Evolutionary conservation across 2,888 invertebrate species (phyloP).

Genomic region (Tetanocera ferruginea): DNA sequence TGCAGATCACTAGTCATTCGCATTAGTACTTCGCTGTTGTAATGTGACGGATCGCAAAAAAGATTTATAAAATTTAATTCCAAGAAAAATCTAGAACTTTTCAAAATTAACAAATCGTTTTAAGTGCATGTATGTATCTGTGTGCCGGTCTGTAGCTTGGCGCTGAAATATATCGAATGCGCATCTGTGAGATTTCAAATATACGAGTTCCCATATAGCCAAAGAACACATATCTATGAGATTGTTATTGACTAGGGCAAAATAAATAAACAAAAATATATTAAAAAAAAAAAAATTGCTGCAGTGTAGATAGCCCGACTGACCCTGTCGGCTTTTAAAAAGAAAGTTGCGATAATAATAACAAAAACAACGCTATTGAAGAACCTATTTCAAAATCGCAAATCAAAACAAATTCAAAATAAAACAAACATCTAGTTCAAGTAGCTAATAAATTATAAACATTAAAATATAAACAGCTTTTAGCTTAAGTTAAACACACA

Average conservation of each 20-base stretch:
- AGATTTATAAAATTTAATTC: too few relatives aligned
- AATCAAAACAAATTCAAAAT: conserved; percentile 16
- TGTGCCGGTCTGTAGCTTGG: not conserved
- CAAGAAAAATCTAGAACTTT: too few relatives aligned
- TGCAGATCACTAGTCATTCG: too few relatives aligned
- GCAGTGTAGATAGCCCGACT: conserved; percentile 7
- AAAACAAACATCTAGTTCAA: not conserved
- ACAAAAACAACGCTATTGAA: not conserved
- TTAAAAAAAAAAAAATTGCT: too few relatives aligned
- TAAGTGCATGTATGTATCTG: too few relatives aligned
- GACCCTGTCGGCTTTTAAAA: not conserved
- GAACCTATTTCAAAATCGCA: not conserved
- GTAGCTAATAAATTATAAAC: too few relatives aligned
- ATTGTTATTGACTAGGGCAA: not conserved
- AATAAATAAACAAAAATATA: not conserved
- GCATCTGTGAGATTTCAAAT: too few relatives aligned
- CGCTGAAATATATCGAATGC: not conserved
- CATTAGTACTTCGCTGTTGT: too few relatives aligned
- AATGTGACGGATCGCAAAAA: too few relatives aligned
- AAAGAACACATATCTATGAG: too few relatives aligned
- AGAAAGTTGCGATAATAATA: not conserved
- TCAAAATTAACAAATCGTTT: too few relatives aligned
- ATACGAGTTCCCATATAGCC: too few relatives aligned
- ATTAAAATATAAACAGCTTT: not conserved
- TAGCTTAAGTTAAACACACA: not conserved